phyloP scores from a whole-genome alignment of 2,797 vertebrate species.

The Choloepus didactylus region DNA sequence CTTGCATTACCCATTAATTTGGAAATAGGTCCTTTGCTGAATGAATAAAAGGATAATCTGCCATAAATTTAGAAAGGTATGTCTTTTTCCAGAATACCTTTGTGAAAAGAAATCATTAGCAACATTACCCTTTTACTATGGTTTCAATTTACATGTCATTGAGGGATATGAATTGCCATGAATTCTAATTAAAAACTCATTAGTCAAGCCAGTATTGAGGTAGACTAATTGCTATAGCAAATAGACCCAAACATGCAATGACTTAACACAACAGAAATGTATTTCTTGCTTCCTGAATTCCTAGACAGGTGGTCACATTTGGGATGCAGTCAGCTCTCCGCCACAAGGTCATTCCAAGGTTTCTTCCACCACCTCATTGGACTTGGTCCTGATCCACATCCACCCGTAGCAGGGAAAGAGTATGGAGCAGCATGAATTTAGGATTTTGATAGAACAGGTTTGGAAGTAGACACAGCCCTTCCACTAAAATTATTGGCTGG shows the following conservation, averaged over 20 bases:
- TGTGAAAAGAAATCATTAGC: constrained; percentile 51
- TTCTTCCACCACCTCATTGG: background rate
- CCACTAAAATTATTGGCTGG: background rate
- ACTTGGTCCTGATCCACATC: background rate
- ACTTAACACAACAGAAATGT: constrained; percentile 55
- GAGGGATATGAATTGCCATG: constrained; percentile 63
- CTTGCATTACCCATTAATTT: constrained; percentile 60
- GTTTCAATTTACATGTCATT: constrained; percentile 57
- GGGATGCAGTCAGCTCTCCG: background rate
- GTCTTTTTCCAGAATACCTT: constrained; percentile 8
- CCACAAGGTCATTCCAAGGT: background rate
- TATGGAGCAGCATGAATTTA: background rate
- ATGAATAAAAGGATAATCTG: constrained; percentile 49
- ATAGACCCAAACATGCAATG: constrained; percentile 29
- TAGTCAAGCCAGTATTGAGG: constrained; percentile 63
- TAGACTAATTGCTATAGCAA: constrained; percentile 63
- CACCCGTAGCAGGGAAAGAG: background rate
- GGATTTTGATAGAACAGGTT: background rate
- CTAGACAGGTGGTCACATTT: background rate
- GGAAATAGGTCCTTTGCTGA: constrained; percentile 58
- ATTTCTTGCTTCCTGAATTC: constrained; percentile 32
- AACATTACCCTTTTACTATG: constrained; percentile 27
- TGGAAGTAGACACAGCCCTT: background rate
- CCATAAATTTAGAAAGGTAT: constrained; percentile 55
- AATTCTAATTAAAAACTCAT: constrained; percentile 76